These are phyloP conservation scores for Urosaurus nigricauda DNA, from an alignment of 2,797 vertebrate species.

Conservation along the genomic window DNA sequence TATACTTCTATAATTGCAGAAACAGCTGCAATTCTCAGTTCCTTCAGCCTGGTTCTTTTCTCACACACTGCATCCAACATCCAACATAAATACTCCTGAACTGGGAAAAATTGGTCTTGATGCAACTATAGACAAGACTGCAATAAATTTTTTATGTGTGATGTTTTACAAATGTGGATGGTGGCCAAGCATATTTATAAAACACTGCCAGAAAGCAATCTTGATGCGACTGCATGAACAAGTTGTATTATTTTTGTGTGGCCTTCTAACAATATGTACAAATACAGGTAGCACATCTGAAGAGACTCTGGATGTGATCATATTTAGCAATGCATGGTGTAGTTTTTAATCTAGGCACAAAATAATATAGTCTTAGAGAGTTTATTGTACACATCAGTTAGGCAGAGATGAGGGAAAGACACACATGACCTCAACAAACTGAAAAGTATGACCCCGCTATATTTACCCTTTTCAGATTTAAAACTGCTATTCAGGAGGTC, in stretches of 20 bases:
- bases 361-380: background rate
- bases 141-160: background rate
- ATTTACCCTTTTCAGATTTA: background rate
- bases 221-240: background rate
- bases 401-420: too few species aligned
- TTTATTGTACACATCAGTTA: background rate
- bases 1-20: too few species aligned
- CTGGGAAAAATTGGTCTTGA: background rate
- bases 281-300: background rate
- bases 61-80: too few species aligned
- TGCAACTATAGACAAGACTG: background rate
- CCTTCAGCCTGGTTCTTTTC: background rate
- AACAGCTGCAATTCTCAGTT: background rate
- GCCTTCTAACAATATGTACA: too few species aligned
- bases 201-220: background rate
- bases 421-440: background rate
- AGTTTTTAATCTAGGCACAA: background rate
- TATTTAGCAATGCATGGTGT: background rate
- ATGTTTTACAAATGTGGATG: background rate
- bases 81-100: too few species aligned
- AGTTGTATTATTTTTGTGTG: background rate
- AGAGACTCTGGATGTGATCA: background rate
- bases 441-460: background rate
- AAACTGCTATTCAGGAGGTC: background rate
- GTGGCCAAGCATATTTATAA: background rate